Evolutionary conservation across 1,140 invertebrate genomes (phyloP).

Genomic region (Nasonia vitripennis): DNA sequence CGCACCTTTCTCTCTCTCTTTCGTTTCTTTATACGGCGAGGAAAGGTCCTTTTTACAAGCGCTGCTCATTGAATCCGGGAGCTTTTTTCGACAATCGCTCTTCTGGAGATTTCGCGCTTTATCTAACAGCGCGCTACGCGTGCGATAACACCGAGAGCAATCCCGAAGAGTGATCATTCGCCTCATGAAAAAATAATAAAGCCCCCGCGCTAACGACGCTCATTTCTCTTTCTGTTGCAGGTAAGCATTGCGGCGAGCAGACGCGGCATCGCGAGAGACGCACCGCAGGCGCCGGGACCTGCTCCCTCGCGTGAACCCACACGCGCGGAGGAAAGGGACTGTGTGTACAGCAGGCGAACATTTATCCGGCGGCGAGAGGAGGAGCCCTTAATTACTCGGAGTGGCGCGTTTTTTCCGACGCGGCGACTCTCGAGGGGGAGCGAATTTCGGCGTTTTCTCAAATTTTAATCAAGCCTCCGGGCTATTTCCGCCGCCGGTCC

Average conservation of each 20-base stretch:
- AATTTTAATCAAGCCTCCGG: constrained; percentile 68
- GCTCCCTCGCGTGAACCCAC: not conserved
- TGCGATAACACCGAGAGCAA: no score
- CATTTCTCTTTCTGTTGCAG: constrained; percentile 48
- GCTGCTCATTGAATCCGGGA: no score
- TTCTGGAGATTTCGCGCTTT: no score
- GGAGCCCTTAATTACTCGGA: constrained; percentile 65
- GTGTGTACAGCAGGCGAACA: not conserved
- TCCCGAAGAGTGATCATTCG: no score
- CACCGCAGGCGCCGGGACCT: not conserved
- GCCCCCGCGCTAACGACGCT: not conserved
- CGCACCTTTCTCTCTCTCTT: not conserved
- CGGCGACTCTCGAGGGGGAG: not conserved
- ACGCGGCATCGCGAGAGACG: not conserved
- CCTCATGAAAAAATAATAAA: not conserved
- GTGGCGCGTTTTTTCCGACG: constrained; percentile 21
- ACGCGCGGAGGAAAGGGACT: not conserved
- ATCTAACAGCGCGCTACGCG: no score
- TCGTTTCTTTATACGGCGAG: not conserved
- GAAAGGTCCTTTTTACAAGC: not conserved
- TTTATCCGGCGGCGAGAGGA: not conserved
- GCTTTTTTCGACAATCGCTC: no score
- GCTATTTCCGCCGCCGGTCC: constrained; percentile 43
- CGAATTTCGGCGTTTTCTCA: constrained; percentile 57
- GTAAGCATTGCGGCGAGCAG: constrained; percentile 32